Conservation (phyloP, 2,113 vertebrate species). For the Xenotilapia leptura region DNA sequence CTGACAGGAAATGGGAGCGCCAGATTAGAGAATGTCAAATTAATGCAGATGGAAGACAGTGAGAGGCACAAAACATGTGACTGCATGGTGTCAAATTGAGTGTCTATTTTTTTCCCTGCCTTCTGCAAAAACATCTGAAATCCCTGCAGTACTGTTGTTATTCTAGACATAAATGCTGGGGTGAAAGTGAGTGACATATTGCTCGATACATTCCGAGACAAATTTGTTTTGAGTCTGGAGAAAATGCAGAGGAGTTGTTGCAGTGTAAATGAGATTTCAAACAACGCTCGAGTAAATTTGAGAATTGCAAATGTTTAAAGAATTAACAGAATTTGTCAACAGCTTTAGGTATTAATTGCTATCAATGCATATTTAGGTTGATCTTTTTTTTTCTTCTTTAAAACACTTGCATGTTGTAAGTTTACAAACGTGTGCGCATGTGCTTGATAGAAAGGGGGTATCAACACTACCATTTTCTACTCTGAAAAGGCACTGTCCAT, state of each 20-base stretch:
- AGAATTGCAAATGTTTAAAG: neutral
- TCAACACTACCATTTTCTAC: slow-evolving; percentile 44
- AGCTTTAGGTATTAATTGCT: neutral
- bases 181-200: slow-evolving; percentile 26
- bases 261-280: neutral
- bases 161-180: slow-evolving; percentile 11
- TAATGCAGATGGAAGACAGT: slow-evolving; percentile 63
- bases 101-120: slow-evolving; percentile 18
- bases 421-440: neutral
- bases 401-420: neutral
- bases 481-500: slow-evolving; percentile 34
- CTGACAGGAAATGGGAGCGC: slow-evolving; percentile 48
- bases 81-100: slow-evolving; percentile 51
- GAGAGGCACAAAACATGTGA: slow-evolving; percentile 51
- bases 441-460: neutral
- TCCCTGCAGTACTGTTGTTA: slow-evolving; percentile 26
- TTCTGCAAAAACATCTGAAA: slow-evolving; percentile 35
- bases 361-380: neutral
- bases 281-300: neutral
- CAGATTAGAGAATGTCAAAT: slow-evolving; percentile 69
- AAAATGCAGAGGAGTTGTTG: neutral
- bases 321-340: neutral
- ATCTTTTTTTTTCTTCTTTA: neutral
- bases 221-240: slow-evolving; percentile 25
- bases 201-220: slow-evolving; percentile 20